Base-by-base conservation (phyloP, 2,888 invertebrate genomes). In the Herminia tarsipennalis region DNA sequence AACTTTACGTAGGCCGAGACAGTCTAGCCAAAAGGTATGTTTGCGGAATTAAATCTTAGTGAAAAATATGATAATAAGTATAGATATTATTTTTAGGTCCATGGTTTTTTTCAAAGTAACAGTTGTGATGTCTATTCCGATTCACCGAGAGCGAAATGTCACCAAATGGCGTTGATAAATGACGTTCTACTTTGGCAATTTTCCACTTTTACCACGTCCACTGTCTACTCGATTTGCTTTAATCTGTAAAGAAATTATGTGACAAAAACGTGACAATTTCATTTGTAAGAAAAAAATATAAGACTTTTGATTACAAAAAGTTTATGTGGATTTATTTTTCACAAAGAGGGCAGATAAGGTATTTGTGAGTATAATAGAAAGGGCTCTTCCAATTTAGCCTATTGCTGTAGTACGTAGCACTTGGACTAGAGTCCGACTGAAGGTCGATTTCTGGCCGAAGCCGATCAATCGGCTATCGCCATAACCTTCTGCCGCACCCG, bases 131-230 rank as follows among this genome's bases (percentile, higher is more conserved):
- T 69, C 67, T 70, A 65, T 70, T 76, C 71, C 65, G 73, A 78
- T 80, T 76, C 78, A 71, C 68, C 65, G 67, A 69, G 76, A 78
- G 73, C 67, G 62, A 73, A 71, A 77, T 54, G 82, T 80, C 81
- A 77, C 68, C 60, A 66, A 76, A 63, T 72, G 81, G 74, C 81
- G 71, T 79, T 83, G 83, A 83, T 78, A 82, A 83, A 83, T 81
- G 78, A 77, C 71, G 54, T 56, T 58, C 70, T 70, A 71, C 73
- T 79, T 80, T 79, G 77, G 78, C 79, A 81, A 81, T 81, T 81
- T 81, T 81, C 82, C 79, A 81, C 79, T 75, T 78, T 77, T 73
- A 61, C 73, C 66, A 61, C 69, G 62, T 66, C 61, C 57, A 61
- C 58, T 70, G 68, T 72, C 72, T 70, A 59, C 66, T 69, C 57